These are phyloP conservation scores for Drosophila setifemur DNA, from an alignment of 1,140 invertebrate species.

Conservation along the genomic window DNA sequence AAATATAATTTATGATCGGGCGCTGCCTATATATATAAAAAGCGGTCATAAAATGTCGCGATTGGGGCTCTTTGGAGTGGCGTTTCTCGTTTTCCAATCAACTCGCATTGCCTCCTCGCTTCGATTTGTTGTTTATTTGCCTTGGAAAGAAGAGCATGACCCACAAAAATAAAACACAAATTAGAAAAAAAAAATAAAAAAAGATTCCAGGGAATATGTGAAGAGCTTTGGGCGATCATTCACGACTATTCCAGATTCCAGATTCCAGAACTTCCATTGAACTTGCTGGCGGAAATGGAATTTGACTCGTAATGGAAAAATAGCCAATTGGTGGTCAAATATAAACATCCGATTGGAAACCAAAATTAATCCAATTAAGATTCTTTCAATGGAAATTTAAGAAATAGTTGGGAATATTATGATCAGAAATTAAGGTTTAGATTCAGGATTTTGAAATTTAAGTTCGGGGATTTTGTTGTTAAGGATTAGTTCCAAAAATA, in stretches of 20 bases:
- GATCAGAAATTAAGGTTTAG: too few relatives aligned
- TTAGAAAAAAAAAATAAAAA: too few relatives aligned
- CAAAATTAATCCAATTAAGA: not conserved
- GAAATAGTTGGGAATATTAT: too few relatives aligned
- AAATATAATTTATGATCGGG: conserved; percentile 77
- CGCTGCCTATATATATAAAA: conserved; percentile 56
- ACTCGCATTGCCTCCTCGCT: not conserved
- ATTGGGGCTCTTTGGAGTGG: conserved; percentile 66
- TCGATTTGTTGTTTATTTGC: conserved; percentile 41
- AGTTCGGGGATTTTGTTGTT: too few relatives aligned
- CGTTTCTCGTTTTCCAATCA: conserved; percentile 16
- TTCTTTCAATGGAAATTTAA: too few relatives aligned
- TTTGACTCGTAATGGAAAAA: not conserved
- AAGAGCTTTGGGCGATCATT: conserved; percentile 11
- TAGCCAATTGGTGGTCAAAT: too few relatives aligned
- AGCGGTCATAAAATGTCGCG: conserved; percentile 70
- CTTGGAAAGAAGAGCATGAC: conserved; percentile 58
- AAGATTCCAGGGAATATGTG: conserved; percentile 8
- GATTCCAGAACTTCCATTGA: too few relatives aligned
- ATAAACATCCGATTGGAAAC: not conserved
- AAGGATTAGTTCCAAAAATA: too few relatives aligned
- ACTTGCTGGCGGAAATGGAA: not conserved
- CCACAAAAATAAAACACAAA: conserved; percentile 61
- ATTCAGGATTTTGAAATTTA: too few relatives aligned
- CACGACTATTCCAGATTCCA: conserved; percentile 13